Evolutionary conservation across 2,113 vertebrate genomes (phyloP).

Genomic region (Cynoglossus semilaevis): DNA sequence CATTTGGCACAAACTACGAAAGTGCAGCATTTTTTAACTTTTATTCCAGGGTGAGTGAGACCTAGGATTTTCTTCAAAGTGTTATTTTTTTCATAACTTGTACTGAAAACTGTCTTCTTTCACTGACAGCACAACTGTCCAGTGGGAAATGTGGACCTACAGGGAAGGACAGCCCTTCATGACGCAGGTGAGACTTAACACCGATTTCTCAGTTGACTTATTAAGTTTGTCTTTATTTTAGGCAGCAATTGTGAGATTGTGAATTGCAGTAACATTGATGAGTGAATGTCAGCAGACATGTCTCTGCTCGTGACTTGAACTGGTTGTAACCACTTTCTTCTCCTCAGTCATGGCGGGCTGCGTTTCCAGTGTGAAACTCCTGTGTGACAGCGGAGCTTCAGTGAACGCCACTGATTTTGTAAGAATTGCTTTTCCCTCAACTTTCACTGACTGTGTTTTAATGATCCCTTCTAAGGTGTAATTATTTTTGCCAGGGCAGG

Average conservation of each 20-base stretch:
- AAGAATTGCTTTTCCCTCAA: slow-evolving; percentile 61
- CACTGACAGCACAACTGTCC: slow-evolving; percentile 88
- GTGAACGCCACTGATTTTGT: slow-evolving; percentile 90
- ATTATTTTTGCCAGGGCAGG: background rate
- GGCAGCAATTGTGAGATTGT: no score
- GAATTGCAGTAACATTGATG: no score
- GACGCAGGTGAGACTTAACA: slow-evolving; percentile 83
- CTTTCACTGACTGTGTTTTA: slow-evolving; percentile 12
- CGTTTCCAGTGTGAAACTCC: slow-evolving; percentile 88
- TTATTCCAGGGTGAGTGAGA: no score
- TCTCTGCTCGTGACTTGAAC: slow-evolving; percentile 4
- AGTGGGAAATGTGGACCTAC: slow-evolving; percentile 90
- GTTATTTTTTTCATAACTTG: background rate
- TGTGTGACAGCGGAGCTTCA: slow-evolving; percentile 88
- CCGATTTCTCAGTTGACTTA: no score
- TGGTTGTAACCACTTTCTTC: slow-evolving; percentile 12
- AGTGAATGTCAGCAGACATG: background rate
- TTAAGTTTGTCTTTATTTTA: no score
- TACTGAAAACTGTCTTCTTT: background rate
- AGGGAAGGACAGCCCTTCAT: slow-evolving; percentile 91
- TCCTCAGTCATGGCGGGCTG: slow-evolving; percentile 92
- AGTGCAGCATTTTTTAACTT: no score
- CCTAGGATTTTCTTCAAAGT: no score
- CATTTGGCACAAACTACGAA: no score
- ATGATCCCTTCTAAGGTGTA: background rate